Conservation (phyloP, 1,140 invertebrate species). For the Temnothorax nylanderi region DNA sequence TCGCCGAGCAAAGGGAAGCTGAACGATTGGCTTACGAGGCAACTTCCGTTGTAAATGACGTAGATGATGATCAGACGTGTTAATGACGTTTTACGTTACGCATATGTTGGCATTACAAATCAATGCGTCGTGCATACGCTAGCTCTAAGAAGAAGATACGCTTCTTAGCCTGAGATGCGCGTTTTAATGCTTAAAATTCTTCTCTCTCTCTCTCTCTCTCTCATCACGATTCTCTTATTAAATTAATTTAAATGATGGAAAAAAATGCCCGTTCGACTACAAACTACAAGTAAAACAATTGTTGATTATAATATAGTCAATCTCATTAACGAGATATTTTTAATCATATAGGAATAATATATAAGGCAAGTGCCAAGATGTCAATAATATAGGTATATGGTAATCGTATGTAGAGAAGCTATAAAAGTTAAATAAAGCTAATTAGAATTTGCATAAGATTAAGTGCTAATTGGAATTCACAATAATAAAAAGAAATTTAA, state of each 20-base stretch:
- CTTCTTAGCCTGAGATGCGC: not conserved
- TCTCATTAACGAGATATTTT: not conserved
- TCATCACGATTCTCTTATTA: not conserved
- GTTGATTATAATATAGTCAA: not conserved
- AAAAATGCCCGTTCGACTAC: not conserved
- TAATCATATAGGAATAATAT: not conserved
- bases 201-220: not conserved
- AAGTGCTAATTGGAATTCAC: not conserved
- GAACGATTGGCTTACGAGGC: slow-evolving; percentile 86
- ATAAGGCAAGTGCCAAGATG: not conserved
- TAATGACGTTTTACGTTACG: slow-evolving; percentile 22
- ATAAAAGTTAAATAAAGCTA: not conserved
- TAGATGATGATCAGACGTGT: slow-evolving; percentile 77
- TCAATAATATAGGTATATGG: not conserved
- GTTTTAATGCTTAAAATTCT: not conserved
- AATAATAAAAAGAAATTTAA: not conserved
- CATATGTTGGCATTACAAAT: not conserved
- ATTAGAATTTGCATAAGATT: not conserved
- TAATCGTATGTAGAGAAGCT: not conserved
- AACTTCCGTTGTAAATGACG: slow-evolving; percentile 82
- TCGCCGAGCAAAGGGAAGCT: slow-evolving; percentile 89
- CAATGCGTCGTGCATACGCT: not conserved
- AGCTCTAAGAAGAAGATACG: not conserved
- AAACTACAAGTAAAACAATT: not conserved
- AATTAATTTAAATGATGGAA: not conserved